phyloP scores from a whole-genome alignment of 2,888 invertebrate species.

The Allolobophora icterica region DNA sequence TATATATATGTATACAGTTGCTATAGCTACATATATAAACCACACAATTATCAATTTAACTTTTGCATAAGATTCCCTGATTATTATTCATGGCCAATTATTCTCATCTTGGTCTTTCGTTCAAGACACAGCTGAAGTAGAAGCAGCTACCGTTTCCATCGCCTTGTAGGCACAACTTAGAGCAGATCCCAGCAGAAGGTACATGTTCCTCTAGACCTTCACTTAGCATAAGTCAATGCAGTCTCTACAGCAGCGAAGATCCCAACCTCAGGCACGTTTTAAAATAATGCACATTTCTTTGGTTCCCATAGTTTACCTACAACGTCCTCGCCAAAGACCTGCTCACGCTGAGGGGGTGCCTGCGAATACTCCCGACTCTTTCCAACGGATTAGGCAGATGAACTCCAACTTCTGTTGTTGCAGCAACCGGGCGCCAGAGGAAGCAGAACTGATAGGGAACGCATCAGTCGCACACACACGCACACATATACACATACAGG shows the following conservation, averaged over 20 bases:
- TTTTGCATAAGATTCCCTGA: too few relatives aligned
- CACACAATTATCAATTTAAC: too few relatives aligned
- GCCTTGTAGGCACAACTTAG: too few relatives aligned
- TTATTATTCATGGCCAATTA: too few relatives aligned
- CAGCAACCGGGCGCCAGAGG: neutral
- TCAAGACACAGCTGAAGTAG: too few relatives aligned
- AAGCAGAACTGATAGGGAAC: neutral
- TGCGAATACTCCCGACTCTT: neutral
- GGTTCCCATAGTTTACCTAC: neutral
- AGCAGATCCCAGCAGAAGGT: too few relatives aligned
- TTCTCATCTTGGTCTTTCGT: too few relatives aligned
- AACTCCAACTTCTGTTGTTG: neutral
- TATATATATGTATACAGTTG: too few relatives aligned
- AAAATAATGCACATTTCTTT: neutral
- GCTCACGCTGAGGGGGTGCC: neutral
- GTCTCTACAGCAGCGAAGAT: neutral
- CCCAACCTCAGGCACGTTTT: neutral
- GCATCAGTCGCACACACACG: neutral
- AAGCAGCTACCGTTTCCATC: too few relatives aligned
- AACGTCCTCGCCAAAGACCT: neutral
- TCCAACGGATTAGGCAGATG: neutral
- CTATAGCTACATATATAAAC: too few relatives aligned
- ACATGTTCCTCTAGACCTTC: too few relatives aligned
- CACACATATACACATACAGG: neutral
- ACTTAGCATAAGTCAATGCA: neutral